phyloP scores from a whole-genome alignment of 2,888 invertebrate species.

The Calameuta idolon region DNA sequence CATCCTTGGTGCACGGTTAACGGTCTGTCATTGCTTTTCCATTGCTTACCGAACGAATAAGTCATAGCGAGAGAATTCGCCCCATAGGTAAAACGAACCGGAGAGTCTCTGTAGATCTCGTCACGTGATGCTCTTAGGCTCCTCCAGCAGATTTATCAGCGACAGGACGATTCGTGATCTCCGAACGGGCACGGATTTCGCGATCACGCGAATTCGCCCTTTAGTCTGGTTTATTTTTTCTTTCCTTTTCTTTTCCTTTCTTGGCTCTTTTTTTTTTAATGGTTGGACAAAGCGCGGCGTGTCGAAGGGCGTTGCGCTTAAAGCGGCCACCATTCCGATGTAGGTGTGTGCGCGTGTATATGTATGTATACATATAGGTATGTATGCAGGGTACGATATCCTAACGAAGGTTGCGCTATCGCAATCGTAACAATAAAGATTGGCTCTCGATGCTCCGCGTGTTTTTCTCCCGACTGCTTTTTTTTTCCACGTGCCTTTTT shows the following conservation, averaged over 20 bases:
- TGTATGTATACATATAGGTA: background rate
- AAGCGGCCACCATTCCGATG: background rate
- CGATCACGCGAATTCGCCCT: background rate
- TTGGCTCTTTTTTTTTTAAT: background rate
- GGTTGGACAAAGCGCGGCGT: background rate
- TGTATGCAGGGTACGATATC: constrained; percentile 20
- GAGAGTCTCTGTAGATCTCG: background rate
- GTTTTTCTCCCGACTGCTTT: constrained; percentile 1
- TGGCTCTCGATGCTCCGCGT: constrained; percentile 21
- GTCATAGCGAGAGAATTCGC: background rate
- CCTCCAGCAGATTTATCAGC: background rate
- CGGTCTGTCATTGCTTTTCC: background rate
- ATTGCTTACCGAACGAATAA: background rate
- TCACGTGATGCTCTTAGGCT: background rate
- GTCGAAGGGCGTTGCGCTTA: background rate
- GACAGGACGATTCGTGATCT: background rate
- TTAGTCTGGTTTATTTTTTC: background rate
- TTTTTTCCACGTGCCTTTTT: background rate
- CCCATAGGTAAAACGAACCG: background rate
- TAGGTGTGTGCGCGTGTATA: background rate
- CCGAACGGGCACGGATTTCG: background rate
- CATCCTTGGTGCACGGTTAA: background rate
- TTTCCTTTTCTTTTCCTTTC: background rate
- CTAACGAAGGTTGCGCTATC: constrained; percentile 40
- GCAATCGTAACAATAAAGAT: constrained; percentile 39